These are phyloP conservation scores for Ormyrus pomaceus DNA, from an alignment of 2,888 invertebrate species.

Conservation along the genomic window DNA sequence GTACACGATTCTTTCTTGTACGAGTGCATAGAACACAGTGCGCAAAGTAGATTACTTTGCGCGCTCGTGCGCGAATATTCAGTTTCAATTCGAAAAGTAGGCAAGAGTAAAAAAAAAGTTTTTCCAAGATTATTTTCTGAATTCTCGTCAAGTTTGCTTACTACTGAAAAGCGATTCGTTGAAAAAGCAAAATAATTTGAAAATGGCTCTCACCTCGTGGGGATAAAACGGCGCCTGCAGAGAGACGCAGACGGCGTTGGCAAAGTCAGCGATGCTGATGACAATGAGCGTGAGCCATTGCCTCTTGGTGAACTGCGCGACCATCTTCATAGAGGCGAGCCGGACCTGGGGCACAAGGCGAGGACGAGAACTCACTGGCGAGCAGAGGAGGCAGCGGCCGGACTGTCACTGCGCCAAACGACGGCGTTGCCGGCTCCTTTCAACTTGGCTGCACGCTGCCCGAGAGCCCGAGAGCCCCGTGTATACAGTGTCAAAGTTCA, in stretches of 20 bases:
- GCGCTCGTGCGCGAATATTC: background rate
- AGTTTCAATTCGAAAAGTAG: background rate
- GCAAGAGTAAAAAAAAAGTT: too few species aligned
- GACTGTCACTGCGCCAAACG: conserved; percentile 46
- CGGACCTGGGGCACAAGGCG: too few species aligned
- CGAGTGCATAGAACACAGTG: too few species aligned
- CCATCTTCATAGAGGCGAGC: conserved; percentile 55
- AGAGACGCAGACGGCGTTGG: conserved; percentile 89
- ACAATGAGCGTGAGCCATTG: conserved; percentile 88
- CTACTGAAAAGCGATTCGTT: too few species aligned
- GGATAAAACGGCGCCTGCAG: conserved; percentile 92
- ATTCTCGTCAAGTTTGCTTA: too few species aligned
- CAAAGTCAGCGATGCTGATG: conserved; percentile 89
- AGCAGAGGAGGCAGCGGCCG: conserved; percentile 36
- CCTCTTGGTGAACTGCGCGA: conserved; percentile 82
- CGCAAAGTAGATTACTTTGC: too few species aligned
- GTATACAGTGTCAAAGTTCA: conserved; percentile 54
- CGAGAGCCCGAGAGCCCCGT: conserved; percentile 4
- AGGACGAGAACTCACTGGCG: conserved; percentile 3
- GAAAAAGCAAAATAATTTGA: too few species aligned
- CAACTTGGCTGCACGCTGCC: conserved; percentile 13
- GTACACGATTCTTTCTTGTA: too few species aligned
- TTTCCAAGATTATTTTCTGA: too few species aligned
- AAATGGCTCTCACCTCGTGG: conserved; percentile 81
- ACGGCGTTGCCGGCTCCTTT: conserved; percentile 38